phyloP scores from a whole-genome alignment of 2,113 vertebrate genomes.

The Corvus cornix region DNA sequence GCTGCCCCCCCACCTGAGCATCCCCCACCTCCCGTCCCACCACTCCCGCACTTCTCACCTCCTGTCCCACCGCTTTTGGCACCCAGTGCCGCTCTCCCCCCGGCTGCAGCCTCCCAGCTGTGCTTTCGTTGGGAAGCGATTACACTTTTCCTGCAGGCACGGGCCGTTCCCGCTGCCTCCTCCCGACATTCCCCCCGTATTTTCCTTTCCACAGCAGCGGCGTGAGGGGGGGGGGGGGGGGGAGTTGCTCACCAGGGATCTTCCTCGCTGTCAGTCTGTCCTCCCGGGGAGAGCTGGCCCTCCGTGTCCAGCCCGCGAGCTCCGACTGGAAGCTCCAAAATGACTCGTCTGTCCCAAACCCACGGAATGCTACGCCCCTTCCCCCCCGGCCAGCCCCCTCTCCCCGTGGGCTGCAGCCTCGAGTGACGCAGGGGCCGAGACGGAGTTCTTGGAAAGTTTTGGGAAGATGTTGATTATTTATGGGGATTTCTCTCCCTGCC shows the following conservation, averaged over 20 bases:
- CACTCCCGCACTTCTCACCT: not conserved
- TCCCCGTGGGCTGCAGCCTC: not conserved
- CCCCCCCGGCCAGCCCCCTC: not conserved
- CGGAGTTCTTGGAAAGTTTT: not conserved
- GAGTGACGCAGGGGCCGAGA: slow-evolving; percentile 4
- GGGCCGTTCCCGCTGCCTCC: not conserved
- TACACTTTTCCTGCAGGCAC: rapidly evolving
- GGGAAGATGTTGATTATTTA: not conserved
- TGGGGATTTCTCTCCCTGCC: not conserved
- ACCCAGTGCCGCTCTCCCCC: rapidly evolving
- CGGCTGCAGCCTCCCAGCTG: rapidly evolving
- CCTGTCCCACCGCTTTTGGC: not conserved
- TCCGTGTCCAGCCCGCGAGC: not conserved
- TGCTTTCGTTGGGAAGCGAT: not conserved
- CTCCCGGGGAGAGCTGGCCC: not conserved
- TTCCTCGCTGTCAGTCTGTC: not conserved
- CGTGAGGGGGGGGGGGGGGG: not conserved
- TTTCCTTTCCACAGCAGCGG: not conserved
- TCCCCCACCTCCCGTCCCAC: not conserved
- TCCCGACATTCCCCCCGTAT: rapidly evolving
- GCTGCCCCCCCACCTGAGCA: not conserved
- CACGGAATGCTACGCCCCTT: not conserved
- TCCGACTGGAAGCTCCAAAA: not conserved
- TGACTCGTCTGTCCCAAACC: not conserved
- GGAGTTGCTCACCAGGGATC: not conserved